These are phyloP conservation scores for Ivindomyrus marchei DNA, from an alignment of 2,113 vertebrate genomes.

Conservation along the genomic window DNA sequence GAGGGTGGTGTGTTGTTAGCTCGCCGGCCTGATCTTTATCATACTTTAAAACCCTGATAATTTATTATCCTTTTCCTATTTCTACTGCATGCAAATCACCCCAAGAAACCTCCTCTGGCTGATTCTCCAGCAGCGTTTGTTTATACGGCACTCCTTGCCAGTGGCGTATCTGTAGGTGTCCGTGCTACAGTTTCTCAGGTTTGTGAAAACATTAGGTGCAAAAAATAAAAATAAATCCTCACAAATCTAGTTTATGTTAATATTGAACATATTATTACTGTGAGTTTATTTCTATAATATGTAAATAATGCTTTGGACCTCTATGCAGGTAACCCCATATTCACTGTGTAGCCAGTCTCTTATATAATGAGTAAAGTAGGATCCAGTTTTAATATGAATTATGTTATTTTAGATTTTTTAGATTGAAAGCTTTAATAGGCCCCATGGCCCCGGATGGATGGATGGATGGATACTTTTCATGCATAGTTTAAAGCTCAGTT, in stretches of 20 bases:
- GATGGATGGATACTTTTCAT: neutral
- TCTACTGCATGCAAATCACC: neutral
- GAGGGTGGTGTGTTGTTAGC: slow-evolving; percentile 1
- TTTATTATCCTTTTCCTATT: neutral
- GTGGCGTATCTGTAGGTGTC: slow-evolving; percentile 9
- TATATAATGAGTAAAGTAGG: neutral
- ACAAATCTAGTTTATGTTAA: neutral
- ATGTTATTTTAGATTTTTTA: neutral
- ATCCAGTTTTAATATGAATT: neutral
- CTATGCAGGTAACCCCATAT: neutral
- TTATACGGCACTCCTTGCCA: slow-evolving; percentile 7
- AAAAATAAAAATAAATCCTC: neutral
- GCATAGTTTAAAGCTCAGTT: neutral
- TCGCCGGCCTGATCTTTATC: neutral
- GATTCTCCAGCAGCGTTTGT: neutral
- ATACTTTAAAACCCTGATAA: neutral
- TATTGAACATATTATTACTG: neutral
- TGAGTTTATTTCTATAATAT: neutral
- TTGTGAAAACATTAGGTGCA: neutral
- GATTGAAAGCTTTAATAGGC: neutral
- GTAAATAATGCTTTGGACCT: neutral
- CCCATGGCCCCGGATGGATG: neutral
- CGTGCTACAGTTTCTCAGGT: neutral
- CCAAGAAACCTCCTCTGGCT: neutral
- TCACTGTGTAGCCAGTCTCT: neutral